phyloP scores from a whole-genome alignment of 2,888 invertebrate species.

The Caenorhabditis japonica region DNA sequence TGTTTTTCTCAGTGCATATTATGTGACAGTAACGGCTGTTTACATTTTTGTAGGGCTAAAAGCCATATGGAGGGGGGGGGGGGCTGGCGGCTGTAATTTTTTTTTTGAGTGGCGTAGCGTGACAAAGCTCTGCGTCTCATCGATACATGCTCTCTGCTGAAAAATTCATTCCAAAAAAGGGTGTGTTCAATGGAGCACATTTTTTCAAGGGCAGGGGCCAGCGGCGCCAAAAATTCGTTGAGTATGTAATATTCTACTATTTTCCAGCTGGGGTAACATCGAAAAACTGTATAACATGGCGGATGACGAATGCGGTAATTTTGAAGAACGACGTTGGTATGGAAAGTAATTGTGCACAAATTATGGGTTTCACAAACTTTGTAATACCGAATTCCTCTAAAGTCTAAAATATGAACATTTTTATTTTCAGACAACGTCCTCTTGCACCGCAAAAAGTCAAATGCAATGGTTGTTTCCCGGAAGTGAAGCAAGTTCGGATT shows the following conservation, averaged over 20 bases:
- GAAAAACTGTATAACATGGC: constrained; percentile 31
- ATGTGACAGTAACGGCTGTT: background rate
- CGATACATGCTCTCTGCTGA: too few relatives aligned
- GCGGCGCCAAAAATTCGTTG: too few relatives aligned
- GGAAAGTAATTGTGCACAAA: constrained; percentile 1
- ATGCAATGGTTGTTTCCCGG: constrained; percentile 30
- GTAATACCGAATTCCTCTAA: constrained; percentile 1
- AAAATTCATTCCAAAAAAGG: too few relatives aligned
- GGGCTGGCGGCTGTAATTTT: too few relatives aligned
- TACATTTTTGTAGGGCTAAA: too few relatives aligned
- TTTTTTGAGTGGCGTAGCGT: too few relatives aligned
- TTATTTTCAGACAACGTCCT: constrained; percentile 20
- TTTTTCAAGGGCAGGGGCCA: too few relatives aligned
- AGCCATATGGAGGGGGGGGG: too few relatives aligned
- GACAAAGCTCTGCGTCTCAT: too few relatives aligned
- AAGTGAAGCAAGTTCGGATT: background rate
- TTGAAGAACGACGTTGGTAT: constrained; percentile 16
- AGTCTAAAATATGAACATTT: background rate
- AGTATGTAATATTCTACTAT: too few relatives aligned
- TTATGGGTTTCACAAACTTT: constrained; percentile 4
- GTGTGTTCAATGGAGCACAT: too few relatives aligned
- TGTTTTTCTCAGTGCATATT: background rate
- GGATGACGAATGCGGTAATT: constrained; percentile 32
- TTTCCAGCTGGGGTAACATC: constrained; percentile 34
- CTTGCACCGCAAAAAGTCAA: constrained; percentile 8